phyloP scores from a whole-genome alignment of 2,888 invertebrate species.

The Amphiduros pacificus region DNA sequence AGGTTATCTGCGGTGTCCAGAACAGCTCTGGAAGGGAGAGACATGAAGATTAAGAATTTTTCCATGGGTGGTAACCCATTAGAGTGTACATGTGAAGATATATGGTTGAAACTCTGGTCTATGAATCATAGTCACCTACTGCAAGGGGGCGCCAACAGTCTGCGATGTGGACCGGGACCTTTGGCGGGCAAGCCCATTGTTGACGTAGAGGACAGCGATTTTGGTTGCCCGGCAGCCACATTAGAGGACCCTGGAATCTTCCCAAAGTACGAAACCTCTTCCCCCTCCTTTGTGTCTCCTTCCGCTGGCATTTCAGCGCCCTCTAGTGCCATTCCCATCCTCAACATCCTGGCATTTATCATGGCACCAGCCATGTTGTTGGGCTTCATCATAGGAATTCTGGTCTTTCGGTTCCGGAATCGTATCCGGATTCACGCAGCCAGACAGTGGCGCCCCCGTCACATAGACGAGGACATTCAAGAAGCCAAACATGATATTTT shows the following conservation, averaged over 20 bases:
- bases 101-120: conserved; percentile 8
- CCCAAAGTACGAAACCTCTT: too few species aligned
- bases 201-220: conserved; percentile 11
- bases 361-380: not conserved
- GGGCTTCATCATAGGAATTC: not conserved
- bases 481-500: conserved; percentile 8
- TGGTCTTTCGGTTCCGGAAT: not conserved
- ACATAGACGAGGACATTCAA: conserved; percentile 1
- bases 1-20: conserved; percentile 5
- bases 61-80: conserved; percentile 3
- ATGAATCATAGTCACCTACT: conserved; percentile 7
- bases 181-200: conserved; percentile 1
- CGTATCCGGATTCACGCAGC: not conserved
- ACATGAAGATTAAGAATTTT: conserved; percentile 4
- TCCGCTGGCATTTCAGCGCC: not conserved
- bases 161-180: not conserved
- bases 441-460: conserved; percentile 5
- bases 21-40: conserved; percentile 1
- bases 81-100: conserved; percentile 15
- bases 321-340: not conserved
- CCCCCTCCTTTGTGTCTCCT: not conserved
- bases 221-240: conserved; percentile 6
- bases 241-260: not conserved
- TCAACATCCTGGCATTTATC: not conserved
- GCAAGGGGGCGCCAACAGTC: conserved; percentile 3